These are phyloP conservation scores for Acomys russatus DNA, from an alignment of 2,797 vertebrate species.

Conservation along the genomic window DNA sequence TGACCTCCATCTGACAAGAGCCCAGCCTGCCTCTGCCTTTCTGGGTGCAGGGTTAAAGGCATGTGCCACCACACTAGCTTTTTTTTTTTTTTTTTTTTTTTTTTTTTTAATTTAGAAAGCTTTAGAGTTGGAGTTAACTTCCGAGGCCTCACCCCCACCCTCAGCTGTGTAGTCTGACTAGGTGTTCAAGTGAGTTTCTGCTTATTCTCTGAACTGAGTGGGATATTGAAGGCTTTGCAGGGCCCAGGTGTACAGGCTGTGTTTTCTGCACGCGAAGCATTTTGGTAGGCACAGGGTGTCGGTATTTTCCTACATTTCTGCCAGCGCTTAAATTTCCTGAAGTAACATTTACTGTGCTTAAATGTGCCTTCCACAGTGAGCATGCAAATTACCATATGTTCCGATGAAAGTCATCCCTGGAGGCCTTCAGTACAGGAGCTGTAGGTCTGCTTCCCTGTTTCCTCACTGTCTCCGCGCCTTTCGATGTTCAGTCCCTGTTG, in stretches of 20 bases:
- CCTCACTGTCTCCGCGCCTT: slow-evolving; percentile 47
- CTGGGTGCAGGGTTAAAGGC: no score
- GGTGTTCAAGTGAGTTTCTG: neutral
- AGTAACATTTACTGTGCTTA: slow-evolving; percentile 59
- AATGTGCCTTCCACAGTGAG: slow-evolving; percentile 59
- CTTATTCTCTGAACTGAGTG: slow-evolving; percentile 28
- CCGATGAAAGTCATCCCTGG: slow-evolving; percentile 61
- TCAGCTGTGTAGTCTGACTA: neutral
- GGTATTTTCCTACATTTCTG: slow-evolving; percentile 69
- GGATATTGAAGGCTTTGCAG: neutral
- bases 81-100: no score
- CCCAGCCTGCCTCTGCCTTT: no score
- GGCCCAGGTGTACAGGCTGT: neutral
- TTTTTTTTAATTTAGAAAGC: neutral
- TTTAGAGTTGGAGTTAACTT: slow-evolving; percentile 32
- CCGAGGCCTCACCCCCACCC: neutral
- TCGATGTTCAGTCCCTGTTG: slow-evolving; percentile 44
- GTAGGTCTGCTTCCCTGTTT: slow-evolving; percentile 12
- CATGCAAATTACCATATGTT: slow-evolving; percentile 64
- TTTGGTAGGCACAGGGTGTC: slow-evolving; percentile 30
- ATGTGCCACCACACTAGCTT: no score
- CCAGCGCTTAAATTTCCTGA: slow-evolving; percentile 68
- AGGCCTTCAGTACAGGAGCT: slow-evolving; percentile 37
- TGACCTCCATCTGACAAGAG: no score
- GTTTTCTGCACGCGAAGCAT: slow-evolving; percentile 49